Evolutionary conservation across 2,888 invertebrate species (phyloP), one percentile per base, ranked within the genome.

Genomic region (Pristionchus japonicus): DNA sequence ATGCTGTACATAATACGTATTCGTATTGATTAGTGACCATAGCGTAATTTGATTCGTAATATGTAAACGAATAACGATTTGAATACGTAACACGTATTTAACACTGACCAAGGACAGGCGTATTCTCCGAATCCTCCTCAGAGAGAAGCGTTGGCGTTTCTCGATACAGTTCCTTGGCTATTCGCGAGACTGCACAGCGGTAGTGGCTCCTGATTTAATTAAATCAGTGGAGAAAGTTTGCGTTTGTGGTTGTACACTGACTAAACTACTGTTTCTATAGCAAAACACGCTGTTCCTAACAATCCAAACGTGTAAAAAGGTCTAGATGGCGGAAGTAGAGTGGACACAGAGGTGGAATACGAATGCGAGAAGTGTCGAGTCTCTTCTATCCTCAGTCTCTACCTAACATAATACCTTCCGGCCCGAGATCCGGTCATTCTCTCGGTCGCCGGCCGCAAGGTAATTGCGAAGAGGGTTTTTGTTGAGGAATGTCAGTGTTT

Each of bases 341-440:
- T 47, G 80, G 80, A 80, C 70, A 9, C 20, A 37, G 9, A 20
- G 9, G 37, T 31, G 37, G 31, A 31, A 27, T 70, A 70, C 70
- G 70, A 67, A 67, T 67, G 13, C 34, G 67, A 27, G 67, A 70
- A 70, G 70, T 37, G 23, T 70, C 27, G 77, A 17, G 20, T 43
- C 23, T 40, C 15, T 20, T 64, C 64, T 23, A 40, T n/a, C 61
- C 27, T 40, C 31, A 37, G 61, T 20, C 82, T 82, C 49, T 49
- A 34, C 82, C 77, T 77, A 43, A 83, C 47, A 37, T 85, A 85
- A 85, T 85, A 40, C 61, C 85, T 85, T 85, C 85, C 85, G 61
- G 61, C 40, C 3, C 27, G 4, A 23, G 11, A 61, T 85, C 85
- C 85, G 85, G 85, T 85, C 74, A 86, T 9, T n/a, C n/a, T 27